Conservation (phyloP, 2,797 vertebrate species). For the Micropoecilia bifurca region DNA sequence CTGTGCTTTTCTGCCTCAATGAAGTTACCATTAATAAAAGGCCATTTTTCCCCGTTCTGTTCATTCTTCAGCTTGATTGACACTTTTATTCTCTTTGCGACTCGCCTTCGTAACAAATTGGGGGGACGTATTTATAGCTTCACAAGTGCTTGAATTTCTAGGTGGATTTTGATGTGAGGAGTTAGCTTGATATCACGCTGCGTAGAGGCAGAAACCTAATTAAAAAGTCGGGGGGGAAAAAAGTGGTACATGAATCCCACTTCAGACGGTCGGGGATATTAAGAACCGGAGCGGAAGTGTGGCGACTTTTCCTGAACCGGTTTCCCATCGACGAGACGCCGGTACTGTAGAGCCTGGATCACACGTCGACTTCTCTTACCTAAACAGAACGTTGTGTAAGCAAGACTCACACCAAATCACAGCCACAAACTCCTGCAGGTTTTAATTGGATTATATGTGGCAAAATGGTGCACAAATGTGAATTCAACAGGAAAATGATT, state of each 20-base stretch:
- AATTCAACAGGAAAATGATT: neutral
- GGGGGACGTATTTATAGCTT: constrained; percentile 6
- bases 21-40: constrained; percentile 46
- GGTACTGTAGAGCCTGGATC: neutral
- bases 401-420: neutral
- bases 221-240: neutral
- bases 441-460: neutral
- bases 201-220: constrained; percentile 21
- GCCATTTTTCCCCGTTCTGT: constrained; percentile 11
- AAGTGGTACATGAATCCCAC: constrained; percentile 15
- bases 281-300: neutral
- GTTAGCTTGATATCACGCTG: constrained; percentile 16
- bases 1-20: constrained; percentile 35
- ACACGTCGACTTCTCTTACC: neutral
- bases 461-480: neutral
- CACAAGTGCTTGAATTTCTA: constrained; percentile 11
- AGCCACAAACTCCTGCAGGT: neutral
- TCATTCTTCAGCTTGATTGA: constrained; percentile 38
- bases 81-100: constrained; percentile 41
- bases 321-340: neutral
- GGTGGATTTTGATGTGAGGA: constrained; percentile 27
- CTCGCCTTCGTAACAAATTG: constrained; percentile 25
- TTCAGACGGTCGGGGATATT: constrained; percentile 6
- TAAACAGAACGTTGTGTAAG: neutral
- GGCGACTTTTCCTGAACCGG: neutral